These are phyloP conservation scores for Sebastes hubbsi DNA, from an alignment of 2,797 vertebrate species.

Conservation along the genomic window DNA sequence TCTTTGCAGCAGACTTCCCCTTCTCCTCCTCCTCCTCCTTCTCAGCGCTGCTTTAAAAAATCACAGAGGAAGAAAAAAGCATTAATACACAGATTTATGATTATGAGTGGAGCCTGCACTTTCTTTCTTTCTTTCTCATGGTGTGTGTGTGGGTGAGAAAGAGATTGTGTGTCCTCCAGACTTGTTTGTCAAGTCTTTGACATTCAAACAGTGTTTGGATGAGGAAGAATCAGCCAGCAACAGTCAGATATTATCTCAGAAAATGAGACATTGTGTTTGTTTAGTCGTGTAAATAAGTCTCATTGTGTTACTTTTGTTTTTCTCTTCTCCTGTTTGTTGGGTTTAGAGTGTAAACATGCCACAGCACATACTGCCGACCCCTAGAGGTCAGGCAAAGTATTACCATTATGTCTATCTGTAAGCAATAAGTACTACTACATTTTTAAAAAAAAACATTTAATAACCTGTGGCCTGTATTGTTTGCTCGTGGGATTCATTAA, in stretches of 20 bases:
- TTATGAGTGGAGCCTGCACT: not conserved
- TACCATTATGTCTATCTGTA: not conserved
- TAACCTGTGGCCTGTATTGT: not conserved
- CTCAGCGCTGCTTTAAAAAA: conserved; percentile 17
- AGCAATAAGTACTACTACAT: not conserved
- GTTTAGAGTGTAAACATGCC: conserved; percentile 31
- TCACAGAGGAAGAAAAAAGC: conserved; percentile 27
- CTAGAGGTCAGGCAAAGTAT: conserved; percentile 35
- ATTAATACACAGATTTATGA: conserved; percentile 45
- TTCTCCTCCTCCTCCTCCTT: conserved; percentile 34
- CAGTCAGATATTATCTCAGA: conserved; percentile 60
- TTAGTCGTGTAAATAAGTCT: conserved; percentile 49
- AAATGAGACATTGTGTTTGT: conserved; percentile 60
- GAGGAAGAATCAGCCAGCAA: conserved; percentile 31
- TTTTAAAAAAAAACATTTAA: not conserved
- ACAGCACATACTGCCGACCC: conserved; percentile 29
- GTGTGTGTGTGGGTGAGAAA: not conserved
- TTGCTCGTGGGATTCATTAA: conserved; percentile 33
- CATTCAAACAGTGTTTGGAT: conserved; percentile 27
- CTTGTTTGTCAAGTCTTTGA: conserved; percentile 60
- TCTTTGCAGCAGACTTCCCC: conserved; percentile 71
- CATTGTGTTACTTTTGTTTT: conserved; percentile 62
- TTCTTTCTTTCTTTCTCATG: not conserved
- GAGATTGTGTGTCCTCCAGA: conserved; percentile 18
- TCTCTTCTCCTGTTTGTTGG: conserved; percentile 34